phyloP scores from a whole-genome alignment of 2,888 invertebrate species.

The Hirudinaria manillensis region DNA sequence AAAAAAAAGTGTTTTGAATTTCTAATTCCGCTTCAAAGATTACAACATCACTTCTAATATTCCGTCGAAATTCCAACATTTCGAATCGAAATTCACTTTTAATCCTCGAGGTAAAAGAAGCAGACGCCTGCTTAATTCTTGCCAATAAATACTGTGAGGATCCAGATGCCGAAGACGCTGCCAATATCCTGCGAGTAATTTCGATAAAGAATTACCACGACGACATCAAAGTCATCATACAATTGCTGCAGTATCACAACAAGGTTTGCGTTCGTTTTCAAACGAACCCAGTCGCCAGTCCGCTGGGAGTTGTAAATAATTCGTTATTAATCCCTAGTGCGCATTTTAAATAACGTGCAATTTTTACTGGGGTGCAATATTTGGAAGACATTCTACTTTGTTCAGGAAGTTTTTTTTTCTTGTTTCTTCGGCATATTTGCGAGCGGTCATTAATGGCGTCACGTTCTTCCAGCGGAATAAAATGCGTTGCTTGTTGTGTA shows the following conservation, averaged over 20 bases:
- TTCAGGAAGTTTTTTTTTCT: no score
- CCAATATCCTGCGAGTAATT: conserved; percentile 99
- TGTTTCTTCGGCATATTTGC: no score
- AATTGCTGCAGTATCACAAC: conserved; percentile 95
- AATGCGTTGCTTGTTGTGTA: no score
- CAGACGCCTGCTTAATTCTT: conserved; percentile 96
- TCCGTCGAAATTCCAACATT: no score
- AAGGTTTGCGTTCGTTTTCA: conserved; percentile 31
- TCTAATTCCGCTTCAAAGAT: no score
- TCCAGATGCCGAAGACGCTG: conserved; percentile 99
- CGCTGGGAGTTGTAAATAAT: background rate
- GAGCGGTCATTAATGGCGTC: no score
- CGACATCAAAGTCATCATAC: conserved; percentile 98
- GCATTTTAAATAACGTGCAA: no score
- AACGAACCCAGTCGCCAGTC: background rate
- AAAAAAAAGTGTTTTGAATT: background rate
- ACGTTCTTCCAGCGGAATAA: no score
- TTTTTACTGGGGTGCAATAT: no score
- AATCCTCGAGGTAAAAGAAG: conserved; percentile 62
- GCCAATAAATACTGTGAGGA: conserved; percentile 99
- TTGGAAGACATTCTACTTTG: no score
- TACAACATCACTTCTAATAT: no score
- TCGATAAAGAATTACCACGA: conserved; percentile 99
- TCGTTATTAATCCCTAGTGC: background rate
- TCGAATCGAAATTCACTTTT: background rate